Conservation (phyloP, 2,888 invertebrate genomes). For the Alloplasta piceator region DNA sequence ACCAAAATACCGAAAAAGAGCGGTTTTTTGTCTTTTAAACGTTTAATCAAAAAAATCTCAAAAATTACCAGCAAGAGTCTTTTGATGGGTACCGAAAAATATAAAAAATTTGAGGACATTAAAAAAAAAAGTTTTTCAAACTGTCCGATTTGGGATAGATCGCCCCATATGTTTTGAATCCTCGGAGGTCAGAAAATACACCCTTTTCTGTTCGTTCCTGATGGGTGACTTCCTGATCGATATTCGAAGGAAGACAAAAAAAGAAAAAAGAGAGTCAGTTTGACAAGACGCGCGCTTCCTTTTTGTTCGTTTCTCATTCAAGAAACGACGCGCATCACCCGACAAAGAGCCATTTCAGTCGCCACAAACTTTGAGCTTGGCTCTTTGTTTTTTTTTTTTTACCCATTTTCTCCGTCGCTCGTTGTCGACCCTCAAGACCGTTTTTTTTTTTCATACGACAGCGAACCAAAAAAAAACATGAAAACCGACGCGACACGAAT, state of each 20-base stretch:
- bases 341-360: neutral
- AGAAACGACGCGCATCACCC: neutral
- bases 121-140: no score
- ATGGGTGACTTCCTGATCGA: neutral
- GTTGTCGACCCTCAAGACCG: neutral
- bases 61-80: no score
- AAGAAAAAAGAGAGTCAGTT: neutral
- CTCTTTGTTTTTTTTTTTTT: neutral
- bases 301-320: neutral
- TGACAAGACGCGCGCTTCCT: neutral
- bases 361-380: neutral
- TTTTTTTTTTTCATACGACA: neutral
- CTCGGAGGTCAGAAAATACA: no score
- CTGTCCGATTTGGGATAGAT: no score
- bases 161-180: no score
- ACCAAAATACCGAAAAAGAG: no score
- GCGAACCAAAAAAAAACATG: neutral
- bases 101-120: no score
- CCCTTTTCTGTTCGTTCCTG: neutral
- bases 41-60: no score
- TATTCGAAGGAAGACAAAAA: neutral
- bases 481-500: conserved; percentile 23
- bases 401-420: neutral
- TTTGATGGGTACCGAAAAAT: no score
- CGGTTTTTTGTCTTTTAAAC: no score